Evolutionary conservation across 2,888 invertebrate species (phyloP), one percentile per base, ranked within the genome.

Genomic region (Drosophila mimica): DNA sequence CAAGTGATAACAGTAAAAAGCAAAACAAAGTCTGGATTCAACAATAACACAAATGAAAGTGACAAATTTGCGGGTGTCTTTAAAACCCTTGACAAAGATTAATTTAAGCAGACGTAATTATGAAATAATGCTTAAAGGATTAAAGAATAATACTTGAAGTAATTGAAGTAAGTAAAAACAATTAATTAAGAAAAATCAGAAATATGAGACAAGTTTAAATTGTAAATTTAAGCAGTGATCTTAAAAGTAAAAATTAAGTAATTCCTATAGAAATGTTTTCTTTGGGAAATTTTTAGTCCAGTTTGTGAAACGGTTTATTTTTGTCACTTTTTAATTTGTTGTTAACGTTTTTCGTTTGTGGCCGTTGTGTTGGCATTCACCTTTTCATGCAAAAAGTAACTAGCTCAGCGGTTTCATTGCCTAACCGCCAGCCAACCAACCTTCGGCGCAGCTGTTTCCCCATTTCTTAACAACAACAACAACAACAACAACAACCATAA

Each of bases 381-480:
- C 74, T 79, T 76, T 81, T 74, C 61, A 74, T 76, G 67, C 73
- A 76, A 70, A 76, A 76, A 67, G 59, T 62, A 57, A 70, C 57
- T 46, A 76, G 77, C 74, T 70, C 81, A 79, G 79, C 79, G 68
- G 25, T 70, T 68, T 71, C 34, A 65, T 80, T 79, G 73, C 80
- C 78, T 60, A 71, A 77, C 64, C 51, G 70, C 64, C 64, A 49
- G 33, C 67, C n/a, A n/a, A n/a, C n/a, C n/a, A 79, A 86, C 82
- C 84, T 89, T 84, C 79, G 48, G 56, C 36, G 33, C 67, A 75
- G 69, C 82, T 86, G 74, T 85, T 85, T 88, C 89, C 85, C 84
- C 84, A 80, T 81, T 84, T 82, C 59, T 72, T 61, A 66, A 60
- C 73, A 74, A 57, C 57, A 70, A 53, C 40, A 56, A 54, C 63